Conservation (phyloP, 2,113 vertebrate species). For the Labeo rohita region DNA sequence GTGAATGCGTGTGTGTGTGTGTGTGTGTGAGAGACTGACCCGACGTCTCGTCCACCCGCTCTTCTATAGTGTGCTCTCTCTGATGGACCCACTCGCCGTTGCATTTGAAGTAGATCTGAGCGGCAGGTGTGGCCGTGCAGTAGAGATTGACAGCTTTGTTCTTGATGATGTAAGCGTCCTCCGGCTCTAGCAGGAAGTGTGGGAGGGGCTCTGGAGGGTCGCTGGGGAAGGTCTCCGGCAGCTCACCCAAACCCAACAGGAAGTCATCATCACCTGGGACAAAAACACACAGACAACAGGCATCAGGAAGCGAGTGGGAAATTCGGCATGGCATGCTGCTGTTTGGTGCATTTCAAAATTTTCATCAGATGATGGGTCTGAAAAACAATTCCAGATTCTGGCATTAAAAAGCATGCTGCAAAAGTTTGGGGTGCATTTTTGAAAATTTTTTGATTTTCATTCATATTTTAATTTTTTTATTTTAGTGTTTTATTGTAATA, state of each 20-base stretch:
- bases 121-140: conserved; percentile 94
- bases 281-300: neutral
- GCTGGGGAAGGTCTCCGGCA: conserved; percentile 96
- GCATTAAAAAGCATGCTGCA: too few relatives aligned
- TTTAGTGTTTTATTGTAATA: too few relatives aligned
- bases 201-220: conserved; percentile 94
- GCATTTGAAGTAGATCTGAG: conserved; percentile 98
- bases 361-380: neutral
- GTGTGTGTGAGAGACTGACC: conserved; percentile 75
- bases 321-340: neutral
- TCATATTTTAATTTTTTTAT: too few relatives aligned
- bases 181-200: conserved; percentile 92
- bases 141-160: conserved; percentile 93
- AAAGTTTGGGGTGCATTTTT: too few relatives aligned
- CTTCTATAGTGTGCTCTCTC: conserved; percentile 92
- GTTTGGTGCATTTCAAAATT: neutral
- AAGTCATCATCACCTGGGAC: conserved; percentile 85
- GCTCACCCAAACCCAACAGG: conserved; percentile 87
- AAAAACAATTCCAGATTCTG: neutral
- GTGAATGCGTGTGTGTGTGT: neutral
- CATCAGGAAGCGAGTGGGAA: too few relatives aligned
- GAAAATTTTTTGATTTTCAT: neutral
- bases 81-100: conserved; percentile 98
- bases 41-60: conserved; percentile 92
- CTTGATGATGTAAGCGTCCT: conserved; percentile 96